These are phyloP conservation scores for Cryptocephalus moraei DNA, from an alignment of 2,888 invertebrate genomes.

Conservation along the genomic window DNA sequence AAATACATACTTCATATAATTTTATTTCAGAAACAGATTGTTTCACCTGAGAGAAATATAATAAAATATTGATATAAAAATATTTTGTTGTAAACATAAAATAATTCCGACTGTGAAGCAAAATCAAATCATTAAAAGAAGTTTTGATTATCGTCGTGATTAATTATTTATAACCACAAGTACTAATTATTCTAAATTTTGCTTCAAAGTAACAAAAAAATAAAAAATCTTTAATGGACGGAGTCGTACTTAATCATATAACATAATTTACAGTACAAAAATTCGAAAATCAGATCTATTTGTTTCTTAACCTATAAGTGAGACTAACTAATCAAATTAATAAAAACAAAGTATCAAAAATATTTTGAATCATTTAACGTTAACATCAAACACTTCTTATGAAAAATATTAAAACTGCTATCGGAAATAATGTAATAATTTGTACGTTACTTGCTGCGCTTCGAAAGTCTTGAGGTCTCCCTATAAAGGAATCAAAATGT, in stretches of 20 bases:
- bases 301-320: constrained; percentile 1
- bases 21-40: too few relatives aligned
- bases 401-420: constrained; percentile 5
- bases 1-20: too few relatives aligned
- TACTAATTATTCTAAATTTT: constrained; percentile 2
- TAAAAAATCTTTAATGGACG: constrained; percentile 13
- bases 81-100: constrained; percentile 11
- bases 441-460: constrained; percentile 14
- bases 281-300: constrained; percentile 10
- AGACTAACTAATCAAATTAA: constrained; percentile 5
- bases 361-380: constrained; percentile 5
- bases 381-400: constrained; percentile 7
- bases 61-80: constrained; percentile 5
- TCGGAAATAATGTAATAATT: constrained; percentile 7
- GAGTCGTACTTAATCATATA: constrained; percentile 10
- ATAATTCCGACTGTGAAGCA: constrained; percentile 9
- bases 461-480: constrained; percentile 18
- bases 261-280: constrained; percentile 4
- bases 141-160: too few relatives aligned
- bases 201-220: constrained; percentile 9
- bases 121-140: constrained; percentile 4
- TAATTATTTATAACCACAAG: constrained; percentile 2
- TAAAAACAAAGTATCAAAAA: constrained; percentile 5
- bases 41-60: not conserved
- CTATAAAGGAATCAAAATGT: constrained; percentile 13